A percentile compares a stretch with the other conserved stretches of the same genome.
Conservation (phyloP, 2,113 vertebrate species). For the Nesoenas mayeri region DNA sequence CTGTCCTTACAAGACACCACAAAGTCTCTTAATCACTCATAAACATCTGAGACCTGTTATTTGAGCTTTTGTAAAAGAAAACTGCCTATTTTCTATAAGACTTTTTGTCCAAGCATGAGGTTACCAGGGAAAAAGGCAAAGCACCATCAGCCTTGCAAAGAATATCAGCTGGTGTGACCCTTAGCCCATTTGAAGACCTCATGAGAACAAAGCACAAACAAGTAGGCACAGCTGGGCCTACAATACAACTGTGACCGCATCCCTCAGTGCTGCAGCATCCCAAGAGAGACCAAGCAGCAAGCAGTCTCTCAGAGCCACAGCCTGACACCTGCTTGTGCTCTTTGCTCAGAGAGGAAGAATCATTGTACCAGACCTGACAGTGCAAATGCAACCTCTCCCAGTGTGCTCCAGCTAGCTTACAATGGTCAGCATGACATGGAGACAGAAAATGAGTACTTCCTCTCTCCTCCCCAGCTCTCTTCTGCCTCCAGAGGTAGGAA, state of each 20-base stretch:
- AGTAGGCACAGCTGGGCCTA: background rate
- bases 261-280: background rate
- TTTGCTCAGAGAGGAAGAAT: background rate
- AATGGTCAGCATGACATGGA: accelerated
- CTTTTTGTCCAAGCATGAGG: background rate
- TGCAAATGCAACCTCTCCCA: background rate
- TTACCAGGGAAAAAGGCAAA: background rate
- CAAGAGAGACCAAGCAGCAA: background rate
- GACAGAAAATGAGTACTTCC: background rate
- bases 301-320: background rate
- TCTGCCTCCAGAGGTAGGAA: background rate
- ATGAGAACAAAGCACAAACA: background rate
- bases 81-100: background rate
- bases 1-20: background rate
- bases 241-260: background rate
- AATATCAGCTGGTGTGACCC: background rate
- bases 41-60: background rate
- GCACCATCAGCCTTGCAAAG: background rate
- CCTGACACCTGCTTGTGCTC: background rate
- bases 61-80: background rate
- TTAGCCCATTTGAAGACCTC: background rate
- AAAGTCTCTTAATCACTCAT: background rate
- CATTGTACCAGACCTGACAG: background rate
- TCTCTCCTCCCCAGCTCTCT: background rate
- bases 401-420: background rate